These are phyloP conservation scores for Hemiscyllium ocellatum DNA, from an alignment of 2,113 vertebrate species.

Conservation along the genomic window DNA sequence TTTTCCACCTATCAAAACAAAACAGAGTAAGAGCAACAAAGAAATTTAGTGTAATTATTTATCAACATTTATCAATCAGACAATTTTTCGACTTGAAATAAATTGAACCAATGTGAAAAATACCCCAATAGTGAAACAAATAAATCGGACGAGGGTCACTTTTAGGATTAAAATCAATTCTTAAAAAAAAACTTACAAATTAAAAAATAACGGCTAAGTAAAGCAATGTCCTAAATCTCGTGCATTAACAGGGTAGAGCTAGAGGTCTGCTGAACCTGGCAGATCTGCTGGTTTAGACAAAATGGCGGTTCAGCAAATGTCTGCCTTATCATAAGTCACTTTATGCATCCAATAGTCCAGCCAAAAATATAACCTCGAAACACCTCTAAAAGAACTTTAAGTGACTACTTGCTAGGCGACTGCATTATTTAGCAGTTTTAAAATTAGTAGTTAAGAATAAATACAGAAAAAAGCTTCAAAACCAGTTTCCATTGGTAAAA, in stretches of 20 bases:
- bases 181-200: neutral
- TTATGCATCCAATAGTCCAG: slow-evolving; percentile 24
- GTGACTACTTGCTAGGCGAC: neutral
- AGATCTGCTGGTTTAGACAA: slow-evolving; percentile 32
- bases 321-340: slow-evolving; percentile 35
- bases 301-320: slow-evolving; percentile 35
- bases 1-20: neutral
- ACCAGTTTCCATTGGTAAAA: neutral
- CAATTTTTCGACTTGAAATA: slow-evolving; percentile 2
- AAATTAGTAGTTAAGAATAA: neutral
- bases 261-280: slow-evolving; percentile 31
- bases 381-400: slow-evolving; percentile 12
- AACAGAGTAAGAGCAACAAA: neutral
- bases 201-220: slow-evolving; percentile 17
- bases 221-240: neutral
- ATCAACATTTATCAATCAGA: neutral
- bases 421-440: neutral
- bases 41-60: neutral
- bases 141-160: neutral
- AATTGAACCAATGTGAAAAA: neutral
- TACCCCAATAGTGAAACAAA: neutral
- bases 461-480: neutral
- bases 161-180: neutral
- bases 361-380: slow-evolving; percentile 33
- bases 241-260: slow-evolving; percentile 16